phyloP scores from a whole-genome alignment of 2,113 vertebrate species.

The Copsychus sechellarum region DNA sequence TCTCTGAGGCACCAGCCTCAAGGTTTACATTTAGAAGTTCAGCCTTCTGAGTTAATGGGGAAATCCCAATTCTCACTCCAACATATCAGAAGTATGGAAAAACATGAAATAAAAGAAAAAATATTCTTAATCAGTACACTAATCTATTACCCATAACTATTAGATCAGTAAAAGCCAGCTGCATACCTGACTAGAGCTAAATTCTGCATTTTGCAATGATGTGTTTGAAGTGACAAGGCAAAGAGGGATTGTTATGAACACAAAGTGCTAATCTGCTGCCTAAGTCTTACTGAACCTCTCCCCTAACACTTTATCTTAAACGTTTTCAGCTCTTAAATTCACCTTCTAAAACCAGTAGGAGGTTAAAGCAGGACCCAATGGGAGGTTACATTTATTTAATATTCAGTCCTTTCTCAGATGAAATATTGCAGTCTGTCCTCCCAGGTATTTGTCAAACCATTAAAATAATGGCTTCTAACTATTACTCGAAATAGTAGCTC shows the following conservation, averaged over 20 bases:
- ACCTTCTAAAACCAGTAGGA: slow-evolving; percentile 75
- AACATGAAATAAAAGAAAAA: background rate
- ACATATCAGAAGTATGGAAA: background rate
- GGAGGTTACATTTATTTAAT: slow-evolving; percentile 82
- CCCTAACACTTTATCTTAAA: slow-evolving; percentile 75
- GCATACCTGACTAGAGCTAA: slow-evolving; percentile 55
- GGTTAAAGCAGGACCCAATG: slow-evolving; percentile 75
- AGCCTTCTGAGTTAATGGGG: background rate
- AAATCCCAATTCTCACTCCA: background rate
- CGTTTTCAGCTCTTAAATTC: slow-evolving; percentile 78
- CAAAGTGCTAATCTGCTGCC: slow-evolving; percentile 71
- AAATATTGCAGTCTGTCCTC: slow-evolving; percentile 78
- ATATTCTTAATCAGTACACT: background rate
- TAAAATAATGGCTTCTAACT: slow-evolving; percentile 80
- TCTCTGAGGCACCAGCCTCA: background rate
- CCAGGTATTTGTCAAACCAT: slow-evolving; percentile 80
- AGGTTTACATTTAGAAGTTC: background rate
- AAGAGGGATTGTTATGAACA: slow-evolving; percentile 61
- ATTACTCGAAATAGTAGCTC: slow-evolving; percentile 79
- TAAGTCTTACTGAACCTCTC: slow-evolving; percentile 66
- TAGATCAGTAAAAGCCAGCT: slow-evolving; percentile 2
- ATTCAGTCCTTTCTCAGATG: slow-evolving; percentile 77
- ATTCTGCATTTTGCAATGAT: slow-evolving; percentile 61
- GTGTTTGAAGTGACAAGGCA: slow-evolving; percentile 69
- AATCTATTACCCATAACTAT: background rate